Evolutionary conservation across 2,797 vertebrate genomes (phyloP).

Genomic region (Phoxinus dragarum): DNA sequence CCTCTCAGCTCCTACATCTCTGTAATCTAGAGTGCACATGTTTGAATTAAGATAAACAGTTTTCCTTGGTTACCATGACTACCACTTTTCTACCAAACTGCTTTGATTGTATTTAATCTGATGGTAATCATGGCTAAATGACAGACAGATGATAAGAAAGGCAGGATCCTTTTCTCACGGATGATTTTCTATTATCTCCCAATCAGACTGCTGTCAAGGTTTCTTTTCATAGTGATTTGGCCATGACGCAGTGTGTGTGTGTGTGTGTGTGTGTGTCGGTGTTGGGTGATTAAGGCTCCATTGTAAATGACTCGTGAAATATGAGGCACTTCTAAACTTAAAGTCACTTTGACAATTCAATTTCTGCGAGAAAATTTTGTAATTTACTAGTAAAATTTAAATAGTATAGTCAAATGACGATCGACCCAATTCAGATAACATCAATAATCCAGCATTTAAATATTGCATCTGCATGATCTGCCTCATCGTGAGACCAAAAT

Average conservation of each 20-base stretch:
- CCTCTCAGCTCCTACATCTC: conserved; percentile 10
- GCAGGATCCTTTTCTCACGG: conserved; percentile 17
- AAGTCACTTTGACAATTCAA: neutral
- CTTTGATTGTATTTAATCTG: conserved; percentile 45
- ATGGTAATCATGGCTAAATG: conserved; percentile 41
- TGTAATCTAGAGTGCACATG: conserved; percentile 35
- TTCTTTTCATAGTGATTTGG: conserved; percentile 35
- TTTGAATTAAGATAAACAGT: conserved; percentile 40
- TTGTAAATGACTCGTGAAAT: conserved; percentile 14
- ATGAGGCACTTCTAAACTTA: neutral
- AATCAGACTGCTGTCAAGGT: conserved; percentile 30
- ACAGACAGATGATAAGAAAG: conserved; percentile 45
- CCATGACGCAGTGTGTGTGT: neutral
- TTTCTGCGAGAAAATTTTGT: conserved; percentile 4
- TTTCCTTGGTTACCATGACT: conserved; percentile 22
- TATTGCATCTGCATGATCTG: neutral
- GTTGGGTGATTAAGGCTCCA: conserved; percentile 19
- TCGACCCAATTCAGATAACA: neutral
- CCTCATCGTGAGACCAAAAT: neutral
- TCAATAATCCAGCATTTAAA: neutral
- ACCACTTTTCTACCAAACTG: conserved; percentile 30
- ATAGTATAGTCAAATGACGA: neutral
- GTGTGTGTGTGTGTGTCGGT: neutral
- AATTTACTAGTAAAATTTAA: neutral
- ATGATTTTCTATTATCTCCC: conserved; percentile 43